These are phyloP conservation scores for Prunella fulvescens DNA, from an alignment of 2,113 vertebrate genomes.

Conservation along the genomic window DNA sequence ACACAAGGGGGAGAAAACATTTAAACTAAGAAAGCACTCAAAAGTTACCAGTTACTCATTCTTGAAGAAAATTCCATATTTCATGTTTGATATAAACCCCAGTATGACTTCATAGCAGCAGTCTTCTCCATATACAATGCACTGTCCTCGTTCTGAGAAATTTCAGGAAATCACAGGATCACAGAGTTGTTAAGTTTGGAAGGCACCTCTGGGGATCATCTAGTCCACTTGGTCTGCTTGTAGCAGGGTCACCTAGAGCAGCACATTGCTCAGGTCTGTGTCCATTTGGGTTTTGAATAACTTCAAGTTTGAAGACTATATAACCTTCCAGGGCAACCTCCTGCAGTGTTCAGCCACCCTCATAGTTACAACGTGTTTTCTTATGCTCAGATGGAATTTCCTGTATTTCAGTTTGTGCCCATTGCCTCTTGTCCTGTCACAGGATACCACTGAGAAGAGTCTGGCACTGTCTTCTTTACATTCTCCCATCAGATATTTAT, in stretches of 20 bases:
- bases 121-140: background rate
- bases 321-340: background rate
- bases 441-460: conserved; percentile 15
- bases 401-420: conserved; percentile 20
- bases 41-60: background rate
- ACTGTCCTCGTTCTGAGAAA: background rate
- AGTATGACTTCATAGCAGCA: background rate
- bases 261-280: background rate
- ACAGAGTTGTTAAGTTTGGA: background rate
- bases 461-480: background rate
- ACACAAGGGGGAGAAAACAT: background rate
- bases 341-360: background rate
- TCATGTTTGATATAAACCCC: background rate
- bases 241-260: background rate
- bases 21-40: background rate
- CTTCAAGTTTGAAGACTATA: background rate
- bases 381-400: background rate
- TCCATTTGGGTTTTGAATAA: background rate
- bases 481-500: conserved; percentile 26
- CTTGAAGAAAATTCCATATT: background rate
- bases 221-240: background rate
- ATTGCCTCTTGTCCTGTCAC: conserved; percentile 25
- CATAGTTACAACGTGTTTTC: background rate
- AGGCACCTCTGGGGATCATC: background rate
- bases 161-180: background rate